Evolutionary conservation across 1,140 invertebrate species (phyloP), one percentile per base, ranked within the genome.

Genomic region (Drosophila pandora): DNA sequence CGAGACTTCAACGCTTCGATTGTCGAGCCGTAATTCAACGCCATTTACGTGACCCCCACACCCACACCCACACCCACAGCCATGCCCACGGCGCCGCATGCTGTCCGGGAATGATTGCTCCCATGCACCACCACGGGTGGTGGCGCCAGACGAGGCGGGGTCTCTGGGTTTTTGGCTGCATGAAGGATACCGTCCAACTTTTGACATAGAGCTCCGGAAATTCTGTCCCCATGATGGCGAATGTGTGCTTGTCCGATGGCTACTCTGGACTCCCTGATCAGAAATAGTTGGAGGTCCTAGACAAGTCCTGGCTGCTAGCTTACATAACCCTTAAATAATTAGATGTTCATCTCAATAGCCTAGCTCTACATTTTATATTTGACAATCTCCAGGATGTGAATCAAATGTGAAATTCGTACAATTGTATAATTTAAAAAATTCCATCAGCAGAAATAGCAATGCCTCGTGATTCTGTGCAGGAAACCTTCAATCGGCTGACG

Each of bases 21-120:
- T 87, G 82, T 87, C 78, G 85, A 79, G 78, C 82, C 81, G 82
- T 88, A 87, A 87, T 87, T 87, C 82, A 88, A 87, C 82, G 82
- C 82, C 77, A 87, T 87, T 87, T 87, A 87, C 82, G 82, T 87
- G 82, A 67, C 74, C 77, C 62, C 57, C 60, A 58, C 50, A 37
- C 28, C 56, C 60, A 63, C 43, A 34, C 28, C 48, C 41, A 47
- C 64, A 52, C 61, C 47, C 58, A 47, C 41, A 67, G 60, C 65
- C 61, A 30, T 48, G 68, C 65, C 61, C 32, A n/a, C 54, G 62
- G 49, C 49, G 71, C 72, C 62, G 71, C 73, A 67, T 75, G 71
- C 72, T 76, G 73, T 4, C 21, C 72, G 39, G 55, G 67, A 59
- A 67, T 76, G 55, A 76, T 76, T 76, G 73, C 62, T 56, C 61